phyloP scores from a whole-genome alignment of 2,797 vertebrate genomes.

The Australoheros facetus region DNA sequence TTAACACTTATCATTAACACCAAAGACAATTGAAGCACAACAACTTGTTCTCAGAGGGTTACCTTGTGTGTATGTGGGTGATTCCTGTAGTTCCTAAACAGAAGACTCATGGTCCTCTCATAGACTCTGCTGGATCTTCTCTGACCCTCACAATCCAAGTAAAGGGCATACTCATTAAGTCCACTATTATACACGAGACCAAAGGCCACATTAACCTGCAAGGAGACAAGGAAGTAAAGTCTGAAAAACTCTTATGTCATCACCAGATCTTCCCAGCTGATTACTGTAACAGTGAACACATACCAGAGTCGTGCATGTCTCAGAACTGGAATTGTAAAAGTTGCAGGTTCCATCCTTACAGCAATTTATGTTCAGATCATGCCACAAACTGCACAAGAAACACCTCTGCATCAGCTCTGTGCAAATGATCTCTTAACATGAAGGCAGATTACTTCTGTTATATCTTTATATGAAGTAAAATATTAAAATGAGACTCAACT shows the following conservation, averaged over 20 bases:
- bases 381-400: conserved; percentile 77
- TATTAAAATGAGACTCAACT: not conserved
- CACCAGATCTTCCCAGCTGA: not conserved
- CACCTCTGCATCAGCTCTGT: not conserved
- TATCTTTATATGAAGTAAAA: not conserved
- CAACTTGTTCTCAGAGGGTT: not conserved
- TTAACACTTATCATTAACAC: not conserved
- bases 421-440: not conserved
- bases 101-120: conserved; percentile 69
- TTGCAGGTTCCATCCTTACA: conserved; percentile 76
- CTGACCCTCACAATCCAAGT: conserved; percentile 79
- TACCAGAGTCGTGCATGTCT: conserved; percentile 68
- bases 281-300: not conserved
- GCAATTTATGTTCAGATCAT: conserved; percentile 78
- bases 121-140: conserved; percentile 51
- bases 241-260: not conserved
- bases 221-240: not conserved
- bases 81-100: conserved; percentile 73
- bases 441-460: not conserved
- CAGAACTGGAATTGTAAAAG: conserved; percentile 74
- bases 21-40: not conserved
- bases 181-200: conserved; percentile 74
- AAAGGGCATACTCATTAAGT: conserved; percentile 80
- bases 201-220: conserved; percentile 75
- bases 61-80: conserved; percentile 43